Evolutionary conservation across 2,888 invertebrate species (phyloP).

Genomic region (Diarsia dahlii): DNA sequence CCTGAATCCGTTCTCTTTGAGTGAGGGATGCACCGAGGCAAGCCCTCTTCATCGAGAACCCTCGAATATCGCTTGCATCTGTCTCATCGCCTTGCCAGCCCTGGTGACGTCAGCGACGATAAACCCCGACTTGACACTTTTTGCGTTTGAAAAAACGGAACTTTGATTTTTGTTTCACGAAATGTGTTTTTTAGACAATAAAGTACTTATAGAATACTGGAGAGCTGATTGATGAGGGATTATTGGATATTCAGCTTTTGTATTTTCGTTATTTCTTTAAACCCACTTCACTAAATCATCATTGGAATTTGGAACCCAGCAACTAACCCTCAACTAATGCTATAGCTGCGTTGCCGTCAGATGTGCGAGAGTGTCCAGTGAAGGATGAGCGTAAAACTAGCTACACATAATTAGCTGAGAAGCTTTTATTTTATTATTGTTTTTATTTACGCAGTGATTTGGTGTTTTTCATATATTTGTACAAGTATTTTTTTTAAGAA

Average conservation of each 20-base stretch:
- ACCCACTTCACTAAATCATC: neutral
- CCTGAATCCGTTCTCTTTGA: constrained; percentile 74
- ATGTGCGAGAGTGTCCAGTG: too few relatives aligned
- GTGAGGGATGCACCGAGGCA: constrained; percentile 59
- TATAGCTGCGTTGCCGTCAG: too few relatives aligned
- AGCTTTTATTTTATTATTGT: too few relatives aligned
- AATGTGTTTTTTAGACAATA: too few relatives aligned
- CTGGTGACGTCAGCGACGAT: constrained; percentile 62
- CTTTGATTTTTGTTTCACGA: neutral
- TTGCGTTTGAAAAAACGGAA: neutral
- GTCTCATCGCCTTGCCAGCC: constrained; percentile 38
- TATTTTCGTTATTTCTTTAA: neutral
- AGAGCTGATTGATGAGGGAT: neutral
- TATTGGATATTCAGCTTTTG: neutral
- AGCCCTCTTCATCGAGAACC: constrained; percentile 57
- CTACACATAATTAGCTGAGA: neutral
- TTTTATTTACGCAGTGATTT: too few relatives aligned
- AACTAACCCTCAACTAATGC: neutral
- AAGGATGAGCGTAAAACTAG: too few relatives aligned
- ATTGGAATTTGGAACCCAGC: neutral
- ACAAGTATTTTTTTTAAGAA: neutral
- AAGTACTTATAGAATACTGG: neutral
- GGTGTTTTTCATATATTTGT: neutral
- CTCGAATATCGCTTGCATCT: constrained; percentile 58
- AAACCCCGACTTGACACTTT: constrained; percentile 41